Conservation (phyloP, 2,797 vertebrate species). For the Leucoraja ocellata region DNA sequence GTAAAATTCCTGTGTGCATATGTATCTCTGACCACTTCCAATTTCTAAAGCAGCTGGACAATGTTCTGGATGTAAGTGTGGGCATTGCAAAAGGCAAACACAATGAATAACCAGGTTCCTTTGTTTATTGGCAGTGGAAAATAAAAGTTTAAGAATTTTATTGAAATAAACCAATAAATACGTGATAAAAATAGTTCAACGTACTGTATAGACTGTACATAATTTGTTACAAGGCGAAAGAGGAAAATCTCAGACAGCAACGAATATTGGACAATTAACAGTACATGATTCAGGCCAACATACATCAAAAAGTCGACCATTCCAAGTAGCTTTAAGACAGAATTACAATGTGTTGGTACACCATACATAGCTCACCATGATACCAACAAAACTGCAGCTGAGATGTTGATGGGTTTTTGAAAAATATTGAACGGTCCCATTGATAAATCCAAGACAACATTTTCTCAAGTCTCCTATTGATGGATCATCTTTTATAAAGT, state of each 20-base stretch:
- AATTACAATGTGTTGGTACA: constrained; percentile 47
- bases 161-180: constrained; percentile 99
- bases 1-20: neutral
- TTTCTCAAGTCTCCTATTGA: neutral
- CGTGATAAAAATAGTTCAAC: constrained; percentile 99
- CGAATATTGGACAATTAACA: constrained; percentile 50
- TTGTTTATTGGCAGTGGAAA: constrained; percentile 79
- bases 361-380: constrained; percentile 31
- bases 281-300: constrained; percentile 72
- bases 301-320: constrained; percentile 60
- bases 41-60: neutral
- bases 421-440: constrained; percentile 32
- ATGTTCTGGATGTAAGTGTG: neutral
- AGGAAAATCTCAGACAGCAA: constrained; percentile 58
- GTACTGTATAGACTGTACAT: constrained; percentile 87
- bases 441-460: constrained; percentile 10
- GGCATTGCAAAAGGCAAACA: neutral
- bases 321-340: constrained; percentile 46
- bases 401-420: constrained; percentile 47
- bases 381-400: constrained; percentile 49
- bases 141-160: constrained; percentile 90
- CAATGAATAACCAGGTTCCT: constrained; percentile 41
- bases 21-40: neutral
- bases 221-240: constrained; percentile 79
- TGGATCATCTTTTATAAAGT: constrained; percentile 43